Evolutionary conservation across 2,888 invertebrate species (phyloP), one percentile per base, ranked within the genome.

Genomic region (Chydorus sphaericus): DNA sequence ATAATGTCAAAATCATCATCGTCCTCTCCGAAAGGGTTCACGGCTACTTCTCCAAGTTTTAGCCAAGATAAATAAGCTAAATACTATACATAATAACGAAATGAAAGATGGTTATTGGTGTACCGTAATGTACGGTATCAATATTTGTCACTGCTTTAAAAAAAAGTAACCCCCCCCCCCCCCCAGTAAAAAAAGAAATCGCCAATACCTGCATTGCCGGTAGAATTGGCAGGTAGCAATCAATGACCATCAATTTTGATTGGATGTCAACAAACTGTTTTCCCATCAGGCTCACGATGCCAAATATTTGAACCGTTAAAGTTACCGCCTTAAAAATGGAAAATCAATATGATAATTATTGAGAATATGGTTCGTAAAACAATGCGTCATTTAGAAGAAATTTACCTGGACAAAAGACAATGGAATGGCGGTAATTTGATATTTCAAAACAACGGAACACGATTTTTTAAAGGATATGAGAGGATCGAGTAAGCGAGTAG

Each of bases 11-110:
- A 55, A 39, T 55, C 55, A 20, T 55, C 55, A 14, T 55, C 55
- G 49, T 55, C 55, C 14, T 55, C 55, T n/a, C 55, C 55, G 31
- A 55, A 55, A 6, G 55, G 55, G 33, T 55, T 48, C 20, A 55
- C 49, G 2, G 49, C 36, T 8, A 55, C 49, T 48, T 55, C 55
- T 3, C 38, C 55, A 20, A 55, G 49, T 48, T 55, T 55, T 26
- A 55, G 26, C 55, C 55, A 55, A 29, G 48, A 48, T 23, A 55
- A 33, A 23, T 55, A 55, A 33, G 48, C 55, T 16, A 55, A n/a
- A 26, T 55, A 55, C 55, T 55, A 23, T 48, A 11, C 29, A 28
- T 14, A 10, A 33, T 33, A 10, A 10, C 14, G 14, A 10, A 10
- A 33, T 33, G 14, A 33, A 33, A 33, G 14, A 33, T 14, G 8